Percentiles rank a stretch among this genome's conserved stretches.
phyloP scores from a whole-genome alignment of 2,113 vertebrate species.

The Myrmecophaga tridactyla region DNA sequence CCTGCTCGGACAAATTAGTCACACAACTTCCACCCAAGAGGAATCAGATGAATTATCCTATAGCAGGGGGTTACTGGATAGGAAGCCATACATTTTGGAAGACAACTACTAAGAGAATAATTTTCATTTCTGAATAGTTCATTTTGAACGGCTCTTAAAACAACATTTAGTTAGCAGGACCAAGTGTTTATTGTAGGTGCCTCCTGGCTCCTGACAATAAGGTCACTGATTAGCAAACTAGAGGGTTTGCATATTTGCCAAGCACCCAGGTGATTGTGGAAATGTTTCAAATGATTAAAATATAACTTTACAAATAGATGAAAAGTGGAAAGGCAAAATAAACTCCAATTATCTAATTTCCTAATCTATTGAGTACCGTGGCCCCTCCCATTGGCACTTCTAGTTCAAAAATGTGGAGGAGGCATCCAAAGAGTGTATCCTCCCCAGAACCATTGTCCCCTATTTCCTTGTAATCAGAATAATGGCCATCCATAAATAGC shows the following conservation, averaged over 20 bases:
- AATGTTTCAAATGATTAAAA: constrained; percentile 3
- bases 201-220: neutral
- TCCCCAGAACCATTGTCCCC: neutral
- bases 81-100: neutral
- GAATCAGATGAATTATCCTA: neutral
- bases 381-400: neutral
- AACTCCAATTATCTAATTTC: neutral
- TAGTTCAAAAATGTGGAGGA: neutral
- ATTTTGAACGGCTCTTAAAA: neutral
- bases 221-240: neutral
- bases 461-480: neutral
- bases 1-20: constrained; percentile 17
- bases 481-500: neutral
- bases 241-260: neutral
- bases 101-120: neutral
- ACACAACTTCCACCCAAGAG: neutral
- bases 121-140: constrained; percentile 33
- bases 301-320: constrained; percentile 9
- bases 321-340: neutral
- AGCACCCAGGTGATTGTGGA: neutral
- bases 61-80: neutral
- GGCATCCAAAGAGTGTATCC: neutral
- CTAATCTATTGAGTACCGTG: neutral
- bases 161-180: neutral
- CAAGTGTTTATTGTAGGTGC: neutral